Evolutionary conservation across 30 jellyfish, hydroid and myxozoan genomes (phyloP), one percentile per base, ranked within the genome.

Genomic region (Aurelia sp.): DNA sequence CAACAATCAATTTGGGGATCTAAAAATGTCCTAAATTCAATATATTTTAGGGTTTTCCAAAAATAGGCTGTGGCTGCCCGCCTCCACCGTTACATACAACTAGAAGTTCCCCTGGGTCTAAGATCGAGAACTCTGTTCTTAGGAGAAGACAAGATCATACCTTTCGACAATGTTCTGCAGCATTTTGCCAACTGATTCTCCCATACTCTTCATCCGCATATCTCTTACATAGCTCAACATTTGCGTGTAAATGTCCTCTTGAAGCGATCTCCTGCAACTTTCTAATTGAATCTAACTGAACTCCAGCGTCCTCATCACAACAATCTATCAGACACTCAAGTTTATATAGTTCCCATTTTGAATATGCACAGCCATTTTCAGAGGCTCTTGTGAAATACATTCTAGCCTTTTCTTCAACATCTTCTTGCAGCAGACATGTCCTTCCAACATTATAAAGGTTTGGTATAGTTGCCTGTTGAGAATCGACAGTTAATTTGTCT

Each of bases 271-370:
- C 93, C 31, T 76, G 84, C 73, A 92, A 68, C 27, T 48, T 80
- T 62, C 98, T 72, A 40, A 78, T 16, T 65, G 88, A 52, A 30
- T 85, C 90, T 20, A 92, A 77, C 47, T 13, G 40, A 20, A 79
- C 92, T 18, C 98, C 98, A 59, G 91, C 92, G 80, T 92, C 98
- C n/a, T 55, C 74, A 7, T 63, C 85, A 18, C 72, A 70, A 59
- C 51, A 64, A 11, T n/a, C 18, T 17, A 20, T 58, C 48, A 63
- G 7, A 4, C 0, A 4, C 72, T 62, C 51, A 58, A 33, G 21
- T 66, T 66, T 73, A 70, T 72, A 73, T 50, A 84, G 35, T 61
- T 92, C 95, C 80, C 77, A 86, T 24, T 87, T 82, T 33, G 95
- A 78, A 66, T 86, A 78, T 2, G 91, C 65, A 44, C 96, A 92